Evolutionary conservation across 2,797 vertebrate species (phyloP).

Genomic region (Poeciliopsis turneri): DNA sequence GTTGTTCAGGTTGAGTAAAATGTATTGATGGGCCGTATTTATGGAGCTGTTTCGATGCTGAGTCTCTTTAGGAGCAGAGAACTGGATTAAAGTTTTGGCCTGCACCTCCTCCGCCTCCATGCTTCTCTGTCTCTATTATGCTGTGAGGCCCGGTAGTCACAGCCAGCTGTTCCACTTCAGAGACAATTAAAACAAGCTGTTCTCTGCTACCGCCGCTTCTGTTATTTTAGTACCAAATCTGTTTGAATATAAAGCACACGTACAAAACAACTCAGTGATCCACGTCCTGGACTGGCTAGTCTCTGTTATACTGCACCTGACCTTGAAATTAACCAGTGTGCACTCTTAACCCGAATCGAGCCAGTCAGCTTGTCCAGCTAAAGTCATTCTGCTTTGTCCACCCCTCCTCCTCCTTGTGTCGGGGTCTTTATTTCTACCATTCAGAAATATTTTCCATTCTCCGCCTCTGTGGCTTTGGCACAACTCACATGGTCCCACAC

Average conservation of each 20-base stretch:
- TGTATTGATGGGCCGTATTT: background rate
- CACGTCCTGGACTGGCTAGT: slow-evolving; percentile 26
- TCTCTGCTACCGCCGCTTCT: slow-evolving; percentile 52
- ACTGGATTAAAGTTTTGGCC: background rate
- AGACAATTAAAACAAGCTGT: slow-evolving; percentile 74
- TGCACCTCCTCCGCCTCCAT: slow-evolving; percentile 13
- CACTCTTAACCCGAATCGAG: slow-evolving; percentile 15
- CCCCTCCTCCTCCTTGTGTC: background rate
- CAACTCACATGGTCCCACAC: slow-evolving; percentile 2
- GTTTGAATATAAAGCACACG: slow-evolving; percentile 31
- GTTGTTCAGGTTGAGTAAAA: background rate
- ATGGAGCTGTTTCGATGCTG: background rate
- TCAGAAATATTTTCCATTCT: slow-evolving; percentile 7
- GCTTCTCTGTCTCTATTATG: slow-evolving; percentile 19
- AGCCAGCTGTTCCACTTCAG: slow-evolving; percentile 74
- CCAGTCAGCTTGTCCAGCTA: slow-evolving; percentile 6
- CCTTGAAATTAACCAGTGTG: slow-evolving; percentile 27
- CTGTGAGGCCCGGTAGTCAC: slow-evolving; percentile 55
- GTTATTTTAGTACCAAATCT: slow-evolving; percentile 54
- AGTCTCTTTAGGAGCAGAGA: background rate
- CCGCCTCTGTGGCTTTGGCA: slow-evolving; percentile 5
- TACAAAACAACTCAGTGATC: slow-evolving; percentile 38
- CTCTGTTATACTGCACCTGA: slow-evolving; percentile 13
- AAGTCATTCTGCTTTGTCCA: slow-evolving; percentile 7
- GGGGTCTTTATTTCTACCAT: slow-evolving; percentile 4